phyloP scores from a whole-genome alignment of 1,140 invertebrate species.

The Pararge aegeria region DNA sequence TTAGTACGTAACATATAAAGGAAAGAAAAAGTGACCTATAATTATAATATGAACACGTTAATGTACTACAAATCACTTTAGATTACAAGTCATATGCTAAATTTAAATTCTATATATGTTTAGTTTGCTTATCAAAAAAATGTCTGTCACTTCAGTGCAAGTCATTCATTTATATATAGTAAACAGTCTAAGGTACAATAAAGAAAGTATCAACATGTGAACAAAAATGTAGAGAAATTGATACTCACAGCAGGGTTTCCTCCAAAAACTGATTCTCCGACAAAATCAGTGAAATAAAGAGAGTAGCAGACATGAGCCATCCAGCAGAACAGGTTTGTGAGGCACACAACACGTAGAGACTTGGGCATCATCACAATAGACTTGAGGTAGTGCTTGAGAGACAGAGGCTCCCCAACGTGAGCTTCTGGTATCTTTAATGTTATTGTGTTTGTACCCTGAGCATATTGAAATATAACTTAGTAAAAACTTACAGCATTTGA shows the following conservation, averaged over 20 bases:
- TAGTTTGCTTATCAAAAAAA: too few species aligned
- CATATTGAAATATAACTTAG: background rate
- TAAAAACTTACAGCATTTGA: too few species aligned
- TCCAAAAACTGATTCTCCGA: slow-evolving; percentile 96
- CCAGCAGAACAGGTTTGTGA: slow-evolving; percentile 98
- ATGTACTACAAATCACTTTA: too few species aligned
- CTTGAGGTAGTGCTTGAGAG: slow-evolving; percentile 88
- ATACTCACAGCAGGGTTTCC: slow-evolving; percentile 90
- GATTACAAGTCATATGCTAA: too few species aligned
- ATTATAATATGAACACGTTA: too few species aligned
- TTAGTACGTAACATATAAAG: too few species aligned
- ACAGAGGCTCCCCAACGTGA: slow-evolving; percentile 56
- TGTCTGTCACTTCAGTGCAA: too few species aligned
- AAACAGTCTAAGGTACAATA: too few species aligned
- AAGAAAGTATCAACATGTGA: too few species aligned
- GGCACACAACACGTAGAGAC: slow-evolving; percentile 91
- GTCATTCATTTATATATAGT: too few species aligned
- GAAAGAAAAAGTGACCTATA: too few species aligned
- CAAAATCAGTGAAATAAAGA: slow-evolving; percentile 98
- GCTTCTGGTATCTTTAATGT: slow-evolving; percentile 37
- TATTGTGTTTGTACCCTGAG: slow-evolving; percentile 10
- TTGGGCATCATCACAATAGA: slow-evolving; percentile 95
- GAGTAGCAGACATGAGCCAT: slow-evolving; percentile 99
- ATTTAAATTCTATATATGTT: too few species aligned
- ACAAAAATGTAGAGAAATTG: background rate